Percentiles rank a stretch among this genome's conserved stretches.
Evolutionary conservation across 1,140 invertebrate genomes (phyloP).

Genomic region (Drosophila punjabiensis): DNA sequence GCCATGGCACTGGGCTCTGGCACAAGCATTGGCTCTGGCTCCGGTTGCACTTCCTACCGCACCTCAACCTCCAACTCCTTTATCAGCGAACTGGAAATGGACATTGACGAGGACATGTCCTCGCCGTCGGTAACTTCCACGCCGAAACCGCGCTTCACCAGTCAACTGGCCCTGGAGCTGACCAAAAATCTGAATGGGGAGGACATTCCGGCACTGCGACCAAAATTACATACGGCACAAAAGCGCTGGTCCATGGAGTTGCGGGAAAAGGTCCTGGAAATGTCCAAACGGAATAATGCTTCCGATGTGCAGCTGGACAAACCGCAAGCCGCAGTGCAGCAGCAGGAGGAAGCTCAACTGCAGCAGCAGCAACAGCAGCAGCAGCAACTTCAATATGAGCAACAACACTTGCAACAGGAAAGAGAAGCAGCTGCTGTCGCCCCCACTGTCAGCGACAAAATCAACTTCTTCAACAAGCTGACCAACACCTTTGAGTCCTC

Average conservation of each 20-base stretch:
- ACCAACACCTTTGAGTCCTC: conserved; percentile 73
- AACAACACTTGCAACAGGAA: conserved; percentile 2
- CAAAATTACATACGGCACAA: conserved; percentile 61
- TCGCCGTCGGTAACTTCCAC: conserved; percentile 57
- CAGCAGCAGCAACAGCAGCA: conserved; percentile 3
- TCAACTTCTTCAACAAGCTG: conserved; percentile 79
- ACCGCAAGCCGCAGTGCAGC: conserved; percentile 1
- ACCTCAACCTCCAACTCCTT: conserved; percentile 30
- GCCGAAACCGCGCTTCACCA: conserved; percentile 59
- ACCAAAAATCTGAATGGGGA: conserved; percentile 9
- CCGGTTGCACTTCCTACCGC: conserved; percentile 12
- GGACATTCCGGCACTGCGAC: conserved; percentile 47
- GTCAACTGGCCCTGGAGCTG: conserved; percentile 46
- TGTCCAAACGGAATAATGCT: conserved; percentile 74
- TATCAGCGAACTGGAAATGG: conserved; percentile 77
- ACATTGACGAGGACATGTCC: conserved; percentile 68
- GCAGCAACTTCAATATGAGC: conserved; percentile 3
- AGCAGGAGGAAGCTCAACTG: conserved; percentile 9
- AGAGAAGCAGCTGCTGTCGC: not conserved
- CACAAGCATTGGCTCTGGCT: conserved; percentile 9
- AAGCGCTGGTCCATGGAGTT: conserved; percentile 76
- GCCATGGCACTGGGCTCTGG: conserved; percentile 17
- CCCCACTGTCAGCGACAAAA: conserved; percentile 73
- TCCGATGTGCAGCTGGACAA: conserved; percentile 32
- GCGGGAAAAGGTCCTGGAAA: conserved; percentile 74